A percentile compares a stretch with the other conserved stretches of the same genome.
These are phyloP conservation scores for Drosophila auraria DNA, from an alignment of 1,140 invertebrate genomes.

Conservation along the genomic window DNA sequence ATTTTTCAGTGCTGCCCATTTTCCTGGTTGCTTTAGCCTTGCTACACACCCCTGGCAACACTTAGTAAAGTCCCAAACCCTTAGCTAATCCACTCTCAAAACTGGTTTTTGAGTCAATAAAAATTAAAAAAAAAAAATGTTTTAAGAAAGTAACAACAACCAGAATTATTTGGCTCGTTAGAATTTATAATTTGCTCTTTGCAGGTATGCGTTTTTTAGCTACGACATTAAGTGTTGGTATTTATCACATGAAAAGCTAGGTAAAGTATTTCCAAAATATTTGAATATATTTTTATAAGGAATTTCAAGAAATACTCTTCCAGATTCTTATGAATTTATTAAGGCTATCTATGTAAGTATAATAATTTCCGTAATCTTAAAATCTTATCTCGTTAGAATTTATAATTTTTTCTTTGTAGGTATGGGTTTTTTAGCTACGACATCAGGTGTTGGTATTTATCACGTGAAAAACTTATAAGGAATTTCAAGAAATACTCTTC, in stretches of 20 bases:
- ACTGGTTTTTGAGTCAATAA: conserved; percentile 31
- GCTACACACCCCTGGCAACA: neutral
- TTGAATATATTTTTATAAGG: neutral
- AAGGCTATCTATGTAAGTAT: neutral
- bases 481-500: neutral
- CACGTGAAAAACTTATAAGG: neutral
- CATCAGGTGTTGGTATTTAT: conserved; percentile 34
- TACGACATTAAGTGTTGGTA: conserved; percentile 37
- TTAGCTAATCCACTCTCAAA: conserved; percentile 12
- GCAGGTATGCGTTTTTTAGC: neutral
- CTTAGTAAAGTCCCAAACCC: conserved; percentile 1
- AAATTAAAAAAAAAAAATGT: neutral
- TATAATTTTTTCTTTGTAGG: conserved; percentile 1
- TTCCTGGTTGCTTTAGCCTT: neutral
- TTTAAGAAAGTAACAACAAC: conserved; percentile 8
- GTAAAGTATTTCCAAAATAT: neutral
- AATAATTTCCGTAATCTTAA: neutral
- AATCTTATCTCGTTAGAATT: conserved; percentile 5
- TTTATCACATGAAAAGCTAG: neutral
- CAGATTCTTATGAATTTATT: neutral
- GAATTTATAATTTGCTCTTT: conserved; percentile 14
- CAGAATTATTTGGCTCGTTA: conserved; percentile 7
- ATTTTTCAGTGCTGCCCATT: neutral
- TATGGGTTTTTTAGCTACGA: conserved; percentile 9
- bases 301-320: neutral